phyloP scores from a whole-genome alignment of 2,888 invertebrate species.

The Fabriciana adippe region DNA sequence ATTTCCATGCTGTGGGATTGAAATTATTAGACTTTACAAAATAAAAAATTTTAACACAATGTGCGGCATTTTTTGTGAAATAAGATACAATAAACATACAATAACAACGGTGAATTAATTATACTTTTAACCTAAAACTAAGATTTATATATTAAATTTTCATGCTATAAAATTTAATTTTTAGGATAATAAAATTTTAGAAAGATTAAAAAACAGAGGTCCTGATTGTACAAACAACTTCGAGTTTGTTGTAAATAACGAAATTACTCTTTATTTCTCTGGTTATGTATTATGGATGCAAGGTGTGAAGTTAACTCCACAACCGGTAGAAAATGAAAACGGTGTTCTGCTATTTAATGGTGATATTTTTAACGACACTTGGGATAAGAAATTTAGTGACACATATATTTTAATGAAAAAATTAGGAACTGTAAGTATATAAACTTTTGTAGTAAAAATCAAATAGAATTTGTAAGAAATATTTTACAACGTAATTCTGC shows the following conservation, averaged over 20 bases:
- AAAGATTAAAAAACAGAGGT: constrained; percentile 80
- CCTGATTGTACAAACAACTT: constrained; percentile 70
- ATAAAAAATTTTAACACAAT: constrained; percentile 46
- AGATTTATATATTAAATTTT: constrained; percentile 16
- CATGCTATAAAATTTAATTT: constrained; percentile 41
- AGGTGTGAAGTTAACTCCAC: constrained; percentile 83
- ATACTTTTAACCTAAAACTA: neutral
- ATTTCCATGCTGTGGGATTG: too few species aligned
- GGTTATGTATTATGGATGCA: constrained; percentile 92
- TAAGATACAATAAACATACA: constrained; percentile 50
- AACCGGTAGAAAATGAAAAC: constrained; percentile 85
- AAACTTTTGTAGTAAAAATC: constrained; percentile 36
- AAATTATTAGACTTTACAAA: neutral
- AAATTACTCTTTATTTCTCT: constrained; percentile 59
- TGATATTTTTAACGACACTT: constrained; percentile 87
- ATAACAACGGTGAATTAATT: constrained; percentile 44
- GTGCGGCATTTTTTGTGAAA: constrained; percentile 81
- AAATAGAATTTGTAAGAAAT: constrained; percentile 2
- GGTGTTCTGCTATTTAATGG: constrained; percentile 93
- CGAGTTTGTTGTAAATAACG: constrained; percentile 45
- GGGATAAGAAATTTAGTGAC: constrained; percentile 70
- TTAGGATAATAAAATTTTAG: constrained; percentile 65
- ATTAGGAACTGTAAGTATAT: constrained; percentile 46
- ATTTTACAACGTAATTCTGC: neutral
- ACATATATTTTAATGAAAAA: constrained; percentile 76